Conservation (phyloP, 2,888 invertebrate species). For the Eupithecia subfuscata region DNA sequence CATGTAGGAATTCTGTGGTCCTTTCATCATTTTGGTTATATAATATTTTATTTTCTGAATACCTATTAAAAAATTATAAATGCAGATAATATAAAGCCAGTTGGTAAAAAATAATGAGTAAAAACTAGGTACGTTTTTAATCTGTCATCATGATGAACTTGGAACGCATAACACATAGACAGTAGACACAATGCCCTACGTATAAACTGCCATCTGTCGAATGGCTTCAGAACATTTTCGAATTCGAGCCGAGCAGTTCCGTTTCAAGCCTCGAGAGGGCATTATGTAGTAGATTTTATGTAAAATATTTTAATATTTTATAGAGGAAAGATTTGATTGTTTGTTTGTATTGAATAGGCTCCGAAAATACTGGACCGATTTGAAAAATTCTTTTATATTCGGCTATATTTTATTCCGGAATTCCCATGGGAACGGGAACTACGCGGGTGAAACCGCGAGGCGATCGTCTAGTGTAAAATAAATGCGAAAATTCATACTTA, state of each 20-base stretch:
- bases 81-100: too few species aligned
- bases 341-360: too few species aligned
- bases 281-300: not conserved
- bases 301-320: too few species aligned
- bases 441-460: too few species aligned
- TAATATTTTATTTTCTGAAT: not conserved
- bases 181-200: too few species aligned
- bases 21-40: not conserved
- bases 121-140: not conserved
- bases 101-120: not conserved
- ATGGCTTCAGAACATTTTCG: not conserved
- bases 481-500: too few species aligned
- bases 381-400: too few species aligned
- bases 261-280: not conserved
- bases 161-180: not conserved
- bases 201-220: not conserved
- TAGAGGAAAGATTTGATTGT: too few species aligned
- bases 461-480: not conserved
- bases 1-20: too few species aligned
- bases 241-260: not conserved
- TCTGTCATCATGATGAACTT: not conserved
- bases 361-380: too few species aligned
- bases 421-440: too few species aligned
- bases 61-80: not conserved
- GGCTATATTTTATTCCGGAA: too few species aligned